A percentile compares a stretch with the other conserved stretches of the same genome.
phyloP scores from a whole-genome alignment of 2,888 invertebrate genomes.

The Caenorhabditis imperialis region DNA sequence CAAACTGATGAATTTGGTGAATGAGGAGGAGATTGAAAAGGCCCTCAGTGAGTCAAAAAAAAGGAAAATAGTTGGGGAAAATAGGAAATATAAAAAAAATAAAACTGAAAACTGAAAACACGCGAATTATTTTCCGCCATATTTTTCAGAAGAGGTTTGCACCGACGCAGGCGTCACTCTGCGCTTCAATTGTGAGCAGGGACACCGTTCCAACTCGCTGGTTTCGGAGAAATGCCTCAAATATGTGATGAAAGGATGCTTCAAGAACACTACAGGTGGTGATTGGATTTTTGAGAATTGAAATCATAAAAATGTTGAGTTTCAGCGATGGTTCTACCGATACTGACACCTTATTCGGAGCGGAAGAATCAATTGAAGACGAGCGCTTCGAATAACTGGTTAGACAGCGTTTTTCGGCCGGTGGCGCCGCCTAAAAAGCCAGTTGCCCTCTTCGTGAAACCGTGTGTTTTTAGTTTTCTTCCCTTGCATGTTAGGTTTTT shows the following conservation, averaged over 20 bases:
- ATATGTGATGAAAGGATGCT: constrained; percentile 36
- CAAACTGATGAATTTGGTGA: constrained; percentile 31
- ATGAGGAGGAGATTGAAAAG: constrained; percentile 23
- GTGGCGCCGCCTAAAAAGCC: constrained; percentile 12
- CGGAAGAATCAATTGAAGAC: constrained; percentile 4
- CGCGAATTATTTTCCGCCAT: not conserved
- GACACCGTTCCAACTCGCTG: constrained; percentile 34
- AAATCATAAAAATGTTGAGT: not conserved
- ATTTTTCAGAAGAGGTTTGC: constrained; percentile 40
- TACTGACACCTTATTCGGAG: constrained; percentile 13
- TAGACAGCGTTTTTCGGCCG: constrained; percentile 24
- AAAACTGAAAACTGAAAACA: not conserved
- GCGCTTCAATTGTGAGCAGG: constrained; percentile 42
- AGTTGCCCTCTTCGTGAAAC: constrained; percentile 32
- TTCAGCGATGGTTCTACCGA: constrained; percentile 26
- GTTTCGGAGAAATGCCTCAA: constrained; percentile 46
- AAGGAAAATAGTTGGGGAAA: no score
- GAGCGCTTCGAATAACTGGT: constrained; percentile 23
- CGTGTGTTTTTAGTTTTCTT: constrained; percentile 41
- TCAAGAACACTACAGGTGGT: constrained; percentile 27
- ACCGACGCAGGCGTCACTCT: constrained; percentile 25
- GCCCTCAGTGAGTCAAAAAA: constrained; percentile 33
- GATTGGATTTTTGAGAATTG: not conserved
- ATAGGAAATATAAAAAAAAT: no score
- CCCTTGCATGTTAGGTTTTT: constrained; percentile 1